Evolutionary conservation across 2,888 invertebrate species (phyloP).

Genomic region (Troilus luridus): DNA sequence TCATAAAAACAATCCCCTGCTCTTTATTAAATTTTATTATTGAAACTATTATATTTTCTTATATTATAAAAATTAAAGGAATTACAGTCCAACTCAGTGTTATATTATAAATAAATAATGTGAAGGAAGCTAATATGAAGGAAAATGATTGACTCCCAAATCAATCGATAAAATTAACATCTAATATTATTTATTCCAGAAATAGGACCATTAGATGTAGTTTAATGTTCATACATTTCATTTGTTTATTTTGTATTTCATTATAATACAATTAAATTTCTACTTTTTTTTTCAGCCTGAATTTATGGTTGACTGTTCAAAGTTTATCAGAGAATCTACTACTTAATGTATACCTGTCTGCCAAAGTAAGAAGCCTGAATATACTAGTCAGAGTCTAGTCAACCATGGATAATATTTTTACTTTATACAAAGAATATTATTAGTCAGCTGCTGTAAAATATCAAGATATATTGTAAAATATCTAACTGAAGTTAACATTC

Average conservation of each 20-base stretch:
- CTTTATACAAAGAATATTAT: slow-evolving; percentile 51
- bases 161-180: no score
- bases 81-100: no score
- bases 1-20: no score
- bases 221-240: not conserved
- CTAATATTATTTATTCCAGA: not conserved
- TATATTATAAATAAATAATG: no score
- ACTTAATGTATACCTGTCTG: slow-evolving; percentile 50
- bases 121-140: no score
- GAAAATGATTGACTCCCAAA: no score
- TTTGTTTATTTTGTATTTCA: no score
- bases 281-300: slow-evolving; percentile 34
- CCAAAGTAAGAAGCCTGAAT: slow-evolving; percentile 58
- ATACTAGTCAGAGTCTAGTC: slow-evolving; percentile 64
- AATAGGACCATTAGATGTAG: not conserved
- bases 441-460: slow-evolving; percentile 55
- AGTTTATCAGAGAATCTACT: slow-evolving; percentile 34
- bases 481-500: slow-evolving; percentile 15
- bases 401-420: slow-evolving; percentile 60
- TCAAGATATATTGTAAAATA: slow-evolving; percentile 37
- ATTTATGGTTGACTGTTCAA: slow-evolving; percentile 52
- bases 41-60: no score
- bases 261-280: not conserved
- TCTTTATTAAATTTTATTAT: no score
- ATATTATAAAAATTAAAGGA: no score